A percentile compares a stretch with the other conserved stretches of the same genome.
These are phyloP conservation scores for Corythoichthys haematopterus DNA, from an alignment of 2,113 vertebrate species.

Conservation along the genomic window DNA sequence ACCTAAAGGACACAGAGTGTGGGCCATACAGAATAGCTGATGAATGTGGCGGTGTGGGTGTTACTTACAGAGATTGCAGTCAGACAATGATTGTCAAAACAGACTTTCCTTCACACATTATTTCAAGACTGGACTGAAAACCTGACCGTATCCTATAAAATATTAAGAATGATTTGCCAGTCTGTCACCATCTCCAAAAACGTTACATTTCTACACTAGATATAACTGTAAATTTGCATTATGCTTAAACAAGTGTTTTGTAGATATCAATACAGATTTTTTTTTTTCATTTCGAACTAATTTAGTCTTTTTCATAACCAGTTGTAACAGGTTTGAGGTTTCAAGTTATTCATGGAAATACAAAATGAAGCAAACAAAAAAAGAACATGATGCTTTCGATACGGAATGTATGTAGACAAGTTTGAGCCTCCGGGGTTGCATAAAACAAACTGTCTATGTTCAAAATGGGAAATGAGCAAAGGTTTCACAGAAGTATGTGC, in stretches of 20 bases:
- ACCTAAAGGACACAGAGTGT: conserved; percentile 44
- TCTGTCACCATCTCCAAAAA: neutral
- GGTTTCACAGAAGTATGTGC: neutral
- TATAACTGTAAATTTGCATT: neutral
- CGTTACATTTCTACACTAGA: neutral
- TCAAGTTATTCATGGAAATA: neutral
- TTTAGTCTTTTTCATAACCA: neutral
- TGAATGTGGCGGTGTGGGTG: neutral
- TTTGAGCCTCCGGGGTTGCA: neutral
- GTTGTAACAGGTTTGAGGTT: neutral
- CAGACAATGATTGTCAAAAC: neutral
- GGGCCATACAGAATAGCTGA: conserved; percentile 26
- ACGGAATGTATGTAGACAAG: neutral
- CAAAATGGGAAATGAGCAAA: neutral
- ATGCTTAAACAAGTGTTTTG: neutral
- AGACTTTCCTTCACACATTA: neutral
- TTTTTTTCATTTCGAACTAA: neutral
- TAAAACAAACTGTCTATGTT: neutral
- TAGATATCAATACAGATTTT: neutral
- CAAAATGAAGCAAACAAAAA: neutral
- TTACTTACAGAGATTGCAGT: neutral
- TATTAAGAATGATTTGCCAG: neutral
- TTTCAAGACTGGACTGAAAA: conserved; percentile 4
- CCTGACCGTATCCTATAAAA: neutral
- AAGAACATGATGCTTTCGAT: neutral